phyloP scores from a whole-genome alignment of 2,113 vertebrate species.

The Platycercus adscitus region DNA sequence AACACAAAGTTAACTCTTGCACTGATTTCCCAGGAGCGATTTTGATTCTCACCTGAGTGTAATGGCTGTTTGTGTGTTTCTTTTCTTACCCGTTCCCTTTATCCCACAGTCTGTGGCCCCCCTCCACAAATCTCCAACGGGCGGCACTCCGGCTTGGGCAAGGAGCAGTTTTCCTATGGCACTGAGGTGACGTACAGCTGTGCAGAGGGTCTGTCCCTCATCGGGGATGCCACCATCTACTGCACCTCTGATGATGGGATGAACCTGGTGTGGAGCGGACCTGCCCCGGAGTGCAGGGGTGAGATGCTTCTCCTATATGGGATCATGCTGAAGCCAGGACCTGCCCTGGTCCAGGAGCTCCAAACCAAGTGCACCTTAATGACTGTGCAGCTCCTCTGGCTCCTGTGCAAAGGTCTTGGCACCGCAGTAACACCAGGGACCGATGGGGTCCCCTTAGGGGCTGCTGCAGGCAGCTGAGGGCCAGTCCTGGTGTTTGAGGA shows the following conservation, averaged over 20 bases:
- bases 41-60: not conserved
- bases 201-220: not conserved
- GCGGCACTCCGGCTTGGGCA: fast-evolving
- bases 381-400: not conserved
- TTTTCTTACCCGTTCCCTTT: not conserved
- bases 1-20: fast-evolving
- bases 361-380: not conserved
- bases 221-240: not conserved
- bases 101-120: not conserved
- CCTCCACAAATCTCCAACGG: not conserved
- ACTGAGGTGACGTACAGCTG: not conserved
- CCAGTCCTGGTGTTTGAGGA: fast-evolving
- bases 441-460: not conserved
- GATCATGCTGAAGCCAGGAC: not conserved
- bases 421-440: not conserved
- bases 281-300: constrained; percentile 13
- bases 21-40: not conserved
- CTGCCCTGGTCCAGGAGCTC: not conserved
- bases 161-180: not conserved
- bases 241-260: not conserved
- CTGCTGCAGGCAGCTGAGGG: not conserved
- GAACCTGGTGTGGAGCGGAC: not conserved
- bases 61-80: fast-evolving
- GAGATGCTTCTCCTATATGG: not conserved
- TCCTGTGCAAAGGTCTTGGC: not conserved